Conservation (phyloP, 1,140 invertebrate species). For the Brachionus rubens region DNA sequence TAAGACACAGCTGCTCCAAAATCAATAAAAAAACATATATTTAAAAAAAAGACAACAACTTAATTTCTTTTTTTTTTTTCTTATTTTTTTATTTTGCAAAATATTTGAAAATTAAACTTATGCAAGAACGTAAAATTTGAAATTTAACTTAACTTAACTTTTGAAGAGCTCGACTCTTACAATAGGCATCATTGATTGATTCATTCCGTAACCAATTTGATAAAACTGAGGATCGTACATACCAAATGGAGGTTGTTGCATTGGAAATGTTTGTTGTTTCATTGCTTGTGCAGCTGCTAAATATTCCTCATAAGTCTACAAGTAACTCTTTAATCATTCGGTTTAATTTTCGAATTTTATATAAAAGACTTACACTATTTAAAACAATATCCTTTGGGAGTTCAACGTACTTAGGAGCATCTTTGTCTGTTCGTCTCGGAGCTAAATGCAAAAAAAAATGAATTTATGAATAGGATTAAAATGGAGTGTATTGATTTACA, state of each 20-base stretch:
- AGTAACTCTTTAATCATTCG: background rate
- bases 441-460: too few relatives aligned
- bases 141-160: too few relatives aligned
- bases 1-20: too few relatives aligned
- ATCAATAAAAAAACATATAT: too few relatives aligned
- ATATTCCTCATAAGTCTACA: constrained; percentile 34
- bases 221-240: constrained; percentile 16
- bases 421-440: background rate
- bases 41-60: too few relatives aligned
- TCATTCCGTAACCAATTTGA: constrained; percentile 12
- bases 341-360: background rate
- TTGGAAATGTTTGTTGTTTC: constrained; percentile 16
- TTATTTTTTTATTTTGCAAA: too few relatives aligned
- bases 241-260: background rate
- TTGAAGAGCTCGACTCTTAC: too few relatives aligned
- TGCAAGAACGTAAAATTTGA: too few relatives aligned
- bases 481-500: too few relatives aligned
- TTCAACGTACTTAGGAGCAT: background rate
- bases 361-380: constrained; percentile 2
- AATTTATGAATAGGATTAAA: too few relatives aligned
- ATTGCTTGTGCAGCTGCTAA: constrained; percentile 22
- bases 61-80: too few relatives aligned
- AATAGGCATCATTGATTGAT: background rate
- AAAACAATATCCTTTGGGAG: constrained; percentile 17
- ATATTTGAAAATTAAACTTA: too few relatives aligned